Conservation (phyloP, 1,140 invertebrate species). For the Caenorhabditis remanei region DNA sequence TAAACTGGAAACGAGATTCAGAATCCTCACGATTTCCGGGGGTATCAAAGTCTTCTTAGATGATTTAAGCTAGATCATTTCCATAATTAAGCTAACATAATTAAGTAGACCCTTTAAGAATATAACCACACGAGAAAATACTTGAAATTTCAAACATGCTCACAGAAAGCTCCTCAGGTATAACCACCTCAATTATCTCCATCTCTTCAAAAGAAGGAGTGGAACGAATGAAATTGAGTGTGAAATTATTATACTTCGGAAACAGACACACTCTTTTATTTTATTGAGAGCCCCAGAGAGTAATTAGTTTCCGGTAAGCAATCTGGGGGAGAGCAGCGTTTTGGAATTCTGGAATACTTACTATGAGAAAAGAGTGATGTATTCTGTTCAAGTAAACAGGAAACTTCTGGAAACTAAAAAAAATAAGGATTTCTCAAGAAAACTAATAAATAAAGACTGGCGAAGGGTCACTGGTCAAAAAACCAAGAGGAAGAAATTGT, state of each 20-base stretch:
- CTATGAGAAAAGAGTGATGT: neutral
- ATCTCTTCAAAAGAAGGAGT: too few relatives aligned
- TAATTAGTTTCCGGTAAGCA: slow-evolving; percentile 23
- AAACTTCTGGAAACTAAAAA: neutral
- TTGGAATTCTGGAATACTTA: neutral
- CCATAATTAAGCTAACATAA: too few relatives aligned
- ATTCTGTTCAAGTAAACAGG: neutral
- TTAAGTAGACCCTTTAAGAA: too few relatives aligned
- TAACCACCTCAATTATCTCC: too few relatives aligned
- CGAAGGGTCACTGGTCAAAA: neutral
- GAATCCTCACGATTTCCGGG: too few relatives aligned
- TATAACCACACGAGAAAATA: too few relatives aligned
- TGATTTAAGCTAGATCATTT: too few relatives aligned
- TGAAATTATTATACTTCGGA: slow-evolving; percentile 19
- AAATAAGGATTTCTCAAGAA: neutral
- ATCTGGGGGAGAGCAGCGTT: neutral
- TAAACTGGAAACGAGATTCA: too few relatives aligned
- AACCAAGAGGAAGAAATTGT: neutral
- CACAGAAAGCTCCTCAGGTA: too few relatives aligned
- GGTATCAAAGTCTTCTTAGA: too few relatives aligned
- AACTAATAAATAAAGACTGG: slow-evolving; percentile 8
- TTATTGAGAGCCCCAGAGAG: neutral
- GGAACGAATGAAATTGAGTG: slow-evolving; percentile 26
- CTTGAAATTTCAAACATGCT: too few relatives aligned
- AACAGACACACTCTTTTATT: neutral